Conservation (phyloP, 2,888 invertebrate genomes). For the Sthenelais limicola region DNA sequence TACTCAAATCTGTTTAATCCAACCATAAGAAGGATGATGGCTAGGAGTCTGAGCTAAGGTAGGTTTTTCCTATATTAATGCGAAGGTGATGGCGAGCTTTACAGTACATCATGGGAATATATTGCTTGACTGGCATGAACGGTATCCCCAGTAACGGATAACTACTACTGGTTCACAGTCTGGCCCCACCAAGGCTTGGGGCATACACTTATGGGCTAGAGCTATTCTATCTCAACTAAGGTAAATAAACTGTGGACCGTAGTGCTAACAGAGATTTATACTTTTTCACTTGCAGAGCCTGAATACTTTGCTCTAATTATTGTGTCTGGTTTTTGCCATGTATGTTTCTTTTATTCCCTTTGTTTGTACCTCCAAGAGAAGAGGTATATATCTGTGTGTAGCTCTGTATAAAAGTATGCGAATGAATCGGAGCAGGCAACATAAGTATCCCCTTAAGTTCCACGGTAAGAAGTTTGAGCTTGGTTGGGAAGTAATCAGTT, state of each 20-base stretch:
- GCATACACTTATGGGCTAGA: too few relatives aligned
- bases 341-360: conserved; percentile 21
- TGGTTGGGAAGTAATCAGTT: conserved; percentile 32
- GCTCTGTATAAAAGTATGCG: conserved; percentile 10
- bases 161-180: too few relatives aligned
- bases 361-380: not conserved
- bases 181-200: too few relatives aligned
- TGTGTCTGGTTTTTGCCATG: conserved; percentile 28
- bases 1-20: too few relatives aligned
- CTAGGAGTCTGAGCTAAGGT: too few relatives aligned
- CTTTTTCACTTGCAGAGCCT: conserved; percentile 28
- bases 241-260: conserved; percentile 9
- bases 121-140: too few relatives aligned
- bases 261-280: not conserved
- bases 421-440: conserved; percentile 4
- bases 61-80: too few relatives aligned
- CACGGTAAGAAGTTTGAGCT: conserved; percentile 32
- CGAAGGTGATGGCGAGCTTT: too few relatives aligned
- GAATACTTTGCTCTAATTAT: conserved; percentile 18
- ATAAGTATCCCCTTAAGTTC: not conserved
- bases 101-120: too few relatives aligned
- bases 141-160: too few relatives aligned
- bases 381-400: conserved; percentile 21
- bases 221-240: conserved; percentile 32
- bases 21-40: too few relatives aligned